phyloP scores from a whole-genome alignment of 1,140 invertebrate species.

The Paraescarpia echinospica region DNA sequence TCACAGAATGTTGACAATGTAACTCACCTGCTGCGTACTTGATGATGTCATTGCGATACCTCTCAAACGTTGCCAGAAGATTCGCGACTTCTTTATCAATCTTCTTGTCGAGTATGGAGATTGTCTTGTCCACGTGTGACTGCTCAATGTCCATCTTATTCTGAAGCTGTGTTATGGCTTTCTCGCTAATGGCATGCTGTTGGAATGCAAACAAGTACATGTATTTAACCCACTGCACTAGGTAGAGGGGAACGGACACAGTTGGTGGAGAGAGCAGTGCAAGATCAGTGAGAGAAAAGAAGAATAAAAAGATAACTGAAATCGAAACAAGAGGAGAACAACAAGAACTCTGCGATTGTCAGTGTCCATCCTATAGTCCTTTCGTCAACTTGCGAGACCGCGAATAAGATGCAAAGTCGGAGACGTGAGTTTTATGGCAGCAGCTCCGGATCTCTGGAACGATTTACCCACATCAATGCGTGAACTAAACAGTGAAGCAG shows the following conservation, averaged over 20 bases:
- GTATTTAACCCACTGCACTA: background rate
- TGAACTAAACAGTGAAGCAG: no score
- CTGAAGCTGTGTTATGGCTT: slow-evolving; percentile 39
- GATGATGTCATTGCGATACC: slow-evolving; percentile 53
- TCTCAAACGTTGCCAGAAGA: slow-evolving; percentile 50
- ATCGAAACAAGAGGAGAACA: no score
- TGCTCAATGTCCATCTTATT: slow-evolving; percentile 26
- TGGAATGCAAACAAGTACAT: slow-evolving; percentile 20
- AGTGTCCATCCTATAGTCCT: background rate
- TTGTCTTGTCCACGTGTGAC: slow-evolving; percentile 26
- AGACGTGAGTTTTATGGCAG: no score
- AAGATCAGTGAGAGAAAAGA: no score
- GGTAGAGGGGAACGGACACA: no score
- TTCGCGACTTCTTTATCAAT: slow-evolving; percentile 56
- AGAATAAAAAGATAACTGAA: no score
- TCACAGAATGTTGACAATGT: no score
- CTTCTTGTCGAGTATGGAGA: slow-evolving; percentile 44
- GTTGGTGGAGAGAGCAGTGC: no score
- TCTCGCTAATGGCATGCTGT: slow-evolving; percentile 51
- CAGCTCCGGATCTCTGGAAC: no score
- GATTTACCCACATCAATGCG: no score
- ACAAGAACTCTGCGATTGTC: background rate
- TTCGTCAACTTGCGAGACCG: no score
- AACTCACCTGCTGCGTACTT: slow-evolving; percentile 49
- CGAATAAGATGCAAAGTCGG: no score